A percentile compares a stretch with the other conserved stretches of the same genome.
Evolutionary conservation across 2,113 vertebrate species (phyloP).

Genomic region (Rhabdornis inornatus): DNA sequence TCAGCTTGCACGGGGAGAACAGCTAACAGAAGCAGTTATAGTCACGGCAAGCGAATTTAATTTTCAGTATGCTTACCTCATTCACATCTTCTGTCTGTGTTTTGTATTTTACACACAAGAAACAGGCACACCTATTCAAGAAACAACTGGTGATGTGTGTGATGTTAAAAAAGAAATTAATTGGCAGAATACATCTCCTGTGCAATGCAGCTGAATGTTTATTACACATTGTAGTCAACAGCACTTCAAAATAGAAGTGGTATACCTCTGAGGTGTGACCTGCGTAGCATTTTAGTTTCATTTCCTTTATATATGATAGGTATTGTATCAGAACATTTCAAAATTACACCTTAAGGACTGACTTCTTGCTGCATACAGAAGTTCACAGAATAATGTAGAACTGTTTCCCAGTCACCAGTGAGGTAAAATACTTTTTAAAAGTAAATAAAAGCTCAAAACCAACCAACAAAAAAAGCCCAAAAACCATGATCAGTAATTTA

Average conservation of each 20-base stretch:
- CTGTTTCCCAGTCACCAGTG: not conserved
- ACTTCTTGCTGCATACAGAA: not conserved
- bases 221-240: not conserved
- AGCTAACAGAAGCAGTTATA: not conserved
- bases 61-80: not conserved
- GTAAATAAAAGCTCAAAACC: not conserved
- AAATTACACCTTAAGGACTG: not conserved
- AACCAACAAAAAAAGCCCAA: not conserved
- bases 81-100: not conserved
- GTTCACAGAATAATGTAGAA: not conserved
- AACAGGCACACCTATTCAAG: not conserved
- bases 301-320: not conserved
- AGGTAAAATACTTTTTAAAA: not conserved
- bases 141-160: not conserved
- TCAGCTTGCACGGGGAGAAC: rapidly evolving
- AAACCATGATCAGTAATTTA: not conserved
- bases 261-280: not conserved
- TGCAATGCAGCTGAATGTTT: not conserved
- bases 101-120: not conserved
- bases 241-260: not conserved
- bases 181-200: not conserved
- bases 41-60: rapidly evolving
- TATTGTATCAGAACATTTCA: not conserved
- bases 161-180: not conserved
- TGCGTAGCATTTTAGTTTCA: not conserved